phyloP scores from a whole-genome alignment of 2,888 invertebrate genomes.

The Diarsia mendica region DNA sequence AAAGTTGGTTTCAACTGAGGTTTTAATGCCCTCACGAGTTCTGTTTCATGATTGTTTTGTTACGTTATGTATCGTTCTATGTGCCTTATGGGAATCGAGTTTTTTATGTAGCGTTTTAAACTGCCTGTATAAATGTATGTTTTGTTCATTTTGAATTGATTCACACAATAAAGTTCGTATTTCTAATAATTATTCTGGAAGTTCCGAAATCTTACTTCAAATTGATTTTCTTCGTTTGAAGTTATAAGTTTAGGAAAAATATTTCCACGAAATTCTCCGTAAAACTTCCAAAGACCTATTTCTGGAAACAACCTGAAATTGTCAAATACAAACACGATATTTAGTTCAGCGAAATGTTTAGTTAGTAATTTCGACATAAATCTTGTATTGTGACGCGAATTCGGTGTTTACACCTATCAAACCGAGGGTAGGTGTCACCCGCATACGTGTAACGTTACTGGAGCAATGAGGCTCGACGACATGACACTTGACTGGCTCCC shows the following conservation, averaged over 20 bases:
- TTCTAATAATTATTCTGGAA: background rate
- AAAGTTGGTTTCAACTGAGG: conserved; percentile 26
- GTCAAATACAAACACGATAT: conserved; percentile 1
- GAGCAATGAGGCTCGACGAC: conserved; percentile 76
- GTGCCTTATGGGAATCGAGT: conserved; percentile 4
- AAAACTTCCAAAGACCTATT: conserved; percentile 17
- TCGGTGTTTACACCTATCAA: conserved; percentile 74
- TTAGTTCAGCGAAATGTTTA: conserved; percentile 31
- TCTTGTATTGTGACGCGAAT: conserved; percentile 52
- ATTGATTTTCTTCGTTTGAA: background rate
- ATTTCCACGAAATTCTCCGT: background rate
- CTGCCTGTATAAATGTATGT: background rate
- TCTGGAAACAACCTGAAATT: conserved; percentile 1
- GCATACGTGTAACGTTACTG: conserved; percentile 75
- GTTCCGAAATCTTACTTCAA: background rate
- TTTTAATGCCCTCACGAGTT: conserved; percentile 26
- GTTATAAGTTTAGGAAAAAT: background rate
- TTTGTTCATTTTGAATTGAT: conserved; percentile 11
- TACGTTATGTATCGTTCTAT: conserved; percentile 17
- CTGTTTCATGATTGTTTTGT: conserved; percentile 28
- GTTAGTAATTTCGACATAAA: conserved; percentile 49
- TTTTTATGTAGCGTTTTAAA: conserved; percentile 2
- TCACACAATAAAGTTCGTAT: background rate
- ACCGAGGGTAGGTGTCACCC: conserved; percentile 72
- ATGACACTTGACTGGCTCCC: conserved; percentile 86